phyloP scores from a whole-genome alignment of 1,140 invertebrate genomes.

The Asbolus verrucosus region DNA sequence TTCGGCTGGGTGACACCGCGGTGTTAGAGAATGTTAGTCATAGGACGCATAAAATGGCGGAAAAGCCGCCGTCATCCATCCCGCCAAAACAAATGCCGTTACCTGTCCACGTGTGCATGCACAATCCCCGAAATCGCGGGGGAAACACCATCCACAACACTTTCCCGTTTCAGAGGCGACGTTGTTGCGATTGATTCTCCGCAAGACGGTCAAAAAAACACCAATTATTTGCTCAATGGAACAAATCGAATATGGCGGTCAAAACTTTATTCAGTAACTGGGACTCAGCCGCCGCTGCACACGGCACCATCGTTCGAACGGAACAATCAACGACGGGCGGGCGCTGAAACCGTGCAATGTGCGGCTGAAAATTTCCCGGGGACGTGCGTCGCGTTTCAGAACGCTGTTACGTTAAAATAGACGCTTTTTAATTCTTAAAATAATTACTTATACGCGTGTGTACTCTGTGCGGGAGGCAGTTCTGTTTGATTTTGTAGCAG shows the following conservation, averaged over 20 bases:
- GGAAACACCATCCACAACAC: conserved; percentile 18
- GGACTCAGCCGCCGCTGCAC: conserved; percentile 26
- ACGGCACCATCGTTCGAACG: conserved; percentile 29
- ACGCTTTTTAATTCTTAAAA: conserved; percentile 54
- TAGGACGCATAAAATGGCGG: too few species aligned
- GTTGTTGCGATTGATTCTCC: background rate
- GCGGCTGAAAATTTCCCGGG: conserved; percentile 3
- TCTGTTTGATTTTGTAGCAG: conserved; percentile 43
- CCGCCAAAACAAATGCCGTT: conserved; percentile 26
- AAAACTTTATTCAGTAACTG: conserved; percentile 42
- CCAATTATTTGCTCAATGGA: conserved; percentile 17
- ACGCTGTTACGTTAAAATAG: conserved; percentile 42
- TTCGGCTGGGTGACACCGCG: too few species aligned
- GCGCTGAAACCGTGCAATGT: conserved; percentile 1
- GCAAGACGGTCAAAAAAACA: background rate
- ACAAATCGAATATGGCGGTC: conserved; percentile 33
- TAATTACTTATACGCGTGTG: conserved; percentile 52
- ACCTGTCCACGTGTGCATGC: background rate
- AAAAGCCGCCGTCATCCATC: conserved; percentile 35
- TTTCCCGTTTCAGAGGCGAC: background rate
- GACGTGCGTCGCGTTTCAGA: conserved; percentile 42
- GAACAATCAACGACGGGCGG: conserved; percentile 21
- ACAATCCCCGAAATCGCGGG: background rate
- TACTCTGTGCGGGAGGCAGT: conserved; percentile 46
- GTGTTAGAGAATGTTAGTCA: too few species aligned